Evolutionary conservation across 2,888 invertebrate species (phyloP), one percentile per base, ranked within the genome.

Genomic region (Drosophila sordidula): DNA sequence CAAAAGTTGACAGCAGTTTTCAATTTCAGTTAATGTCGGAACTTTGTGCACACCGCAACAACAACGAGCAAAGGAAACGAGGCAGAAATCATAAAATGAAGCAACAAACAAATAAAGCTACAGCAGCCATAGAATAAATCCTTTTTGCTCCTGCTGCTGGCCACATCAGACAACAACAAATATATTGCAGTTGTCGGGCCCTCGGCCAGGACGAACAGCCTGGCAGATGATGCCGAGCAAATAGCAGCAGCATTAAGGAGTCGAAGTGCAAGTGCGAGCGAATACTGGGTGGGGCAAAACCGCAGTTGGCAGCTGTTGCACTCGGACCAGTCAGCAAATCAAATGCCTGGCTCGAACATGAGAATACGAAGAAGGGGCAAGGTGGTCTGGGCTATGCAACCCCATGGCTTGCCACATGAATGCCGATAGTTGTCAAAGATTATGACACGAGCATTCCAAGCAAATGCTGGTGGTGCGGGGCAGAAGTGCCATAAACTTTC

Each of bases 371-470:
- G 25, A 32, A 12, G 22, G 39, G 38, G 42, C 6, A 12, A 36
- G 22, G 22, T 22, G 29, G 9, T 9, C 8, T 2, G 29, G 26
- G 34, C 18, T 18, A 18, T 18, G 41, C 46, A 44, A 44, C 25
- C 44, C 55, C 47, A 42, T 49, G 38, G 67, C 58, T 46, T 72
- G 78, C 78, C 75, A 61, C 70, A 71, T 78, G 87, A 87, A 87
- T 83, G 86, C 86, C 82, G 77, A 83, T 83, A 83, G 86, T 85
- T 87, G 88, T 83, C 88, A 85, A 86, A 81, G 88, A 87, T 83
- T 87, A 87, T 87, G 88, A 85, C 88, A 85, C 86, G 65, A 78
- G 59, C 63, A 55, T 56, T 63, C 44, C 56, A 56, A 55, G 38
- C 49, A 51, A 70, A 42, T 22, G 54, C 69, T 55, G 57, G 8